Percentiles rank a stretch among this genome's conserved stretches.
Evolutionary conservation across 2,888 invertebrate genomes (phyloP).

Genomic region (Entomobrya multifasciata): DNA sequence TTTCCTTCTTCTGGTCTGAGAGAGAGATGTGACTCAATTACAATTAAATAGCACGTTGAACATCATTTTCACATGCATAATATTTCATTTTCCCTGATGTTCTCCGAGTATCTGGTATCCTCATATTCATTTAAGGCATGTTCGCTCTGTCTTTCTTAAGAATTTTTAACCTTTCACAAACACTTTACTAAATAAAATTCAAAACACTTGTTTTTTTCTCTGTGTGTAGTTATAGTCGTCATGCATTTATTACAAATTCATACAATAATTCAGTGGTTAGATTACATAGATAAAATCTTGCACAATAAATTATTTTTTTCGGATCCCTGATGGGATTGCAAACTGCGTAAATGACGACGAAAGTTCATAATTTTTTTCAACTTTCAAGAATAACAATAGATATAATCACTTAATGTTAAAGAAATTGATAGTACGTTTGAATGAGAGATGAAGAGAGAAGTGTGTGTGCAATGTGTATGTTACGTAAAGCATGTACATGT

Average conservation of each 20-base stretch:
- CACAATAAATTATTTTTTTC: constrained; percentile 61
- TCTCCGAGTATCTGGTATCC: too few relatives aligned
- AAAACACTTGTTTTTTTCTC: not conserved
- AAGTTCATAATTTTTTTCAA: constrained; percentile 27
- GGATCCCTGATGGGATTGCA: constrained; percentile 65
- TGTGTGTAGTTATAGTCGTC: not conserved
- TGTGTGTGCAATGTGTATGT: not conserved
- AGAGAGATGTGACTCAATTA: constrained; percentile 68
- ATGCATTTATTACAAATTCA: constrained; percentile 54
- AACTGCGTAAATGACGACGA: constrained; percentile 57
- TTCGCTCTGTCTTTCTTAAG: constrained; percentile 1
- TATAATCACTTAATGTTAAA: constrained; percentile 40
- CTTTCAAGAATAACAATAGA: constrained; percentile 28
- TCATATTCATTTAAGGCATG: too few relatives aligned
- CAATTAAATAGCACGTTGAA: constrained; percentile 61
- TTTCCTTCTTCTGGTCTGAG: not conserved
- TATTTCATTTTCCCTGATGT: constrained; percentile 61
- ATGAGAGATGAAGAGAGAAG: constrained; percentile 4
- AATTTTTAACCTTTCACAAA: constrained; percentile 46
- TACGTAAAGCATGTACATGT: too few relatives aligned
- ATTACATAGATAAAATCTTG: constrained; percentile 65
- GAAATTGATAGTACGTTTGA: constrained; percentile 6
- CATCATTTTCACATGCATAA: constrained; percentile 54
- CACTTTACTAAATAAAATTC: constrained; percentile 43
- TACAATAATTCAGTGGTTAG: constrained; percentile 42